A percentile compares a stretch with the other conserved stretches of the same genome.
Conservation (phyloP, 1,140 invertebrate genomes). For the Sarcophaga peregrina region DNA sequence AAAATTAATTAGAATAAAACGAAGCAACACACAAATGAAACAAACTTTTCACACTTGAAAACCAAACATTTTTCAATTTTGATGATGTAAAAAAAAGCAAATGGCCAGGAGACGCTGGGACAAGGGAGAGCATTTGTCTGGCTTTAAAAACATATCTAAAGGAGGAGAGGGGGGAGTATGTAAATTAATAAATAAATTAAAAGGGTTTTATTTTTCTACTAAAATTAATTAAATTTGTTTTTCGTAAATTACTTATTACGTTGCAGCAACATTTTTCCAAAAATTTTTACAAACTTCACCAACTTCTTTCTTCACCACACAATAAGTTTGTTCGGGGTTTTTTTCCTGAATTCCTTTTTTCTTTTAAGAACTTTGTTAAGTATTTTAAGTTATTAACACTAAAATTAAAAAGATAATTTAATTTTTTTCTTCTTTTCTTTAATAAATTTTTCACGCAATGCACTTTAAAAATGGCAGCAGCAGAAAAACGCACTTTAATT, state of each 20-base stretch:
- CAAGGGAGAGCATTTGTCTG: background rate
- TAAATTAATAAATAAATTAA: no score
- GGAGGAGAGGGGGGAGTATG: no score
- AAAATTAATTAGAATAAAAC: constrained; percentile 26
- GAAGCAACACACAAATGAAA: background rate
- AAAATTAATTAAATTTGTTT: constrained; percentile 9
- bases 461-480: background rate
- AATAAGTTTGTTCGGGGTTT: no score
- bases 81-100: no score
- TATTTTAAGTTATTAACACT: background rate
- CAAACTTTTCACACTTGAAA: background rate
- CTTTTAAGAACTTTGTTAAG: background rate
- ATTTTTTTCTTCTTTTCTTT: background rate
- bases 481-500: constrained; percentile 10
- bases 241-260: constrained; percentile 40
- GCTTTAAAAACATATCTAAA: background rate
- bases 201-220: background rate
- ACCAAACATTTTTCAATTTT: background rate
- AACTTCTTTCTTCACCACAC: no score
- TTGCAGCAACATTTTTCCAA: constrained; percentile 40
- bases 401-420: background rate
- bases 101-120: background rate
- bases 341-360: no score
- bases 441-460: background rate
- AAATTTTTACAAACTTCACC: background rate